Evolutionary conservation across 1,140 invertebrate genomes (phyloP), one percentile per base, ranked within the genome.

Genomic region (Aphelinus certus): DNA sequence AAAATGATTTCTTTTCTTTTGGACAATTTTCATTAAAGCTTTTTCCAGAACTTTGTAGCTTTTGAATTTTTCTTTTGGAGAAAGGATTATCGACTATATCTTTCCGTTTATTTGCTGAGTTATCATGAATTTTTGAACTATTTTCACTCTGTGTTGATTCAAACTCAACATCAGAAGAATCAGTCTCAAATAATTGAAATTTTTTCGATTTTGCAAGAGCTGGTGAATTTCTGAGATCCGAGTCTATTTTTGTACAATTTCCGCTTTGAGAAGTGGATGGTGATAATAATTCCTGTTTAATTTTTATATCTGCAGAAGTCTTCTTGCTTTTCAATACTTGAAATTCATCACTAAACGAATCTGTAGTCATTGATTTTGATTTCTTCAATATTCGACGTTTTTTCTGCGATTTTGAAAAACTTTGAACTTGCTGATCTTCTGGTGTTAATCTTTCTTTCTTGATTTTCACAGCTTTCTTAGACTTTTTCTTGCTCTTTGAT

Each of bases 1-100:
- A 65, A 68, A 49, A n/a, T 10, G 62, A 51, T 61, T 51, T 26
- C n/a, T 63, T 64, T 60, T 71, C 71, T 3, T 57, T 70, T 26
- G 57, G 2, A 56, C 9, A 45, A 4, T 9, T 67, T 47, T 7
- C 26, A 26, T 26, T 26, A 26, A 26, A 26, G 0, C 26, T 26
- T 26, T 26, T 26, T 26, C 26, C 57, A n/a, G n/a, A 61, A n/a
- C 5, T 53, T 9, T 10, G 49, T 56, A 1, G 55, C 49, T 7
- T 10, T 46, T 51, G 26, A 26, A 26, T 9, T 48, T 68, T 63
- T 1, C 10, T 26, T 61, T 42, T 53, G 0, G 6, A 68, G 62
- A 62, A 68, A 42, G 57, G 57, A 68, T 67, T 73, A 63, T 26
- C 2, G 3, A 55, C 1, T 7, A 60, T 47, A 45, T 57, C 4